phyloP scores from a whole-genome alignment of 2,888 invertebrate genomes.

The Thumatha senex region DNA sequence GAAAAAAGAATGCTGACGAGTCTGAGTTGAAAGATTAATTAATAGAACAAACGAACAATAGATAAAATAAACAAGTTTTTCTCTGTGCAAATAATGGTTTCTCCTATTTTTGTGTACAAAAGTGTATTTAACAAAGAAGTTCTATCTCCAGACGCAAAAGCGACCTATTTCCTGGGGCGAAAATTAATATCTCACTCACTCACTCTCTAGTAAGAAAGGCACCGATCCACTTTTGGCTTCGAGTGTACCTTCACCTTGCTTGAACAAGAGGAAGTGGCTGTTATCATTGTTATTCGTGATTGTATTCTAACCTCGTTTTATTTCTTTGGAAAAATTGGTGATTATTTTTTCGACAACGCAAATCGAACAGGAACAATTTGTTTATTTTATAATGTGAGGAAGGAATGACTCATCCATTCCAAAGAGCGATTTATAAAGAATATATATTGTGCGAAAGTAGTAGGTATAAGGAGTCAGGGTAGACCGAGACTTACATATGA shows the following conservation, averaged over 20 bases:
- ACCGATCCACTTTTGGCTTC: conserved; percentile 8
- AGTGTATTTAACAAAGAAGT: neutral
- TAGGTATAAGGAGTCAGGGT: too few species aligned
- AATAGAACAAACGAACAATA: neutral
- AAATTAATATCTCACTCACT: conserved; percentile 4
- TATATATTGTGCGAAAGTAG: too few species aligned
- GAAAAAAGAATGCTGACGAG: too few species aligned
- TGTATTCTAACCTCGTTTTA: conserved; percentile 2
- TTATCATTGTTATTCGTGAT: conserved; percentile 5
- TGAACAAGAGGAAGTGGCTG: conserved; percentile 1
- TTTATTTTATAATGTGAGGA: too few species aligned
- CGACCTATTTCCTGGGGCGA: conserved; percentile 3
- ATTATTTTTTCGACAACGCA: too few species aligned
- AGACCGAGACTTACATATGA: too few species aligned
- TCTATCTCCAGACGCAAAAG: neutral
- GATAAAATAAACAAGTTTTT: too few species aligned
- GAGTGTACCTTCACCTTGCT: conserved; percentile 3
- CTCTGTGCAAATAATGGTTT: neutral
- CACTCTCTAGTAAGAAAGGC: conserved; percentile 1
- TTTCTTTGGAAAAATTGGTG: neutral
- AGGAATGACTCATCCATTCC: too few species aligned
- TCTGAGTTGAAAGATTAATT: neutral
- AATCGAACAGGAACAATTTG: too few species aligned
- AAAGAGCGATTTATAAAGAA: too few species aligned
- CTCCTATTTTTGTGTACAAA: neutral